phyloP scores from a whole-genome alignment of 2,888 invertebrate genomes.

The Eilema depressum region DNA sequence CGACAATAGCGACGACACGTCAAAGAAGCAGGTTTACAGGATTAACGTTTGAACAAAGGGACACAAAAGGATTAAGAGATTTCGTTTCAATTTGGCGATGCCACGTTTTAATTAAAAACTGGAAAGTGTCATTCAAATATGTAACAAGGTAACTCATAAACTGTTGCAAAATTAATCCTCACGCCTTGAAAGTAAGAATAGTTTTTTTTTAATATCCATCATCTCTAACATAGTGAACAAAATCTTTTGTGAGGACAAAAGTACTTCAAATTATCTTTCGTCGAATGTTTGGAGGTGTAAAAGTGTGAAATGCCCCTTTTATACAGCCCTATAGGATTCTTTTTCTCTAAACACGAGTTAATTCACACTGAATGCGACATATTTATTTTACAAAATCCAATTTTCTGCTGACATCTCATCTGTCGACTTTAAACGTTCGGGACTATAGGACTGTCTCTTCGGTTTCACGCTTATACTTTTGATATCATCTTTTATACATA shows the following conservation, averaged over 20 bases:
- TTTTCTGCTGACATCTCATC: constrained; percentile 87
- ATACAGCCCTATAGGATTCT: constrained; percentile 36
- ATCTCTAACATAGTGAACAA: constrained; percentile 71
- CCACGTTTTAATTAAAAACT: constrained; percentile 67
- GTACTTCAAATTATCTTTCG: constrained; percentile 82
- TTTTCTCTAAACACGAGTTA: constrained; percentile 53
- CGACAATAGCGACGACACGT: constrained; percentile 55
- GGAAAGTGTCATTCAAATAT: constrained; percentile 76
- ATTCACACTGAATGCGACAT: constrained; percentile 82
- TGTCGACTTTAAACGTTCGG: constrained; percentile 85
- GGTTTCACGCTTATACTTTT: constrained; percentile 81
- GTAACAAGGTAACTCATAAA: constrained; percentile 71
- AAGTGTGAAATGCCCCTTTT: constrained; percentile 54
- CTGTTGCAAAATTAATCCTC: constrained; percentile 71
- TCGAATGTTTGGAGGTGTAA: constrained; percentile 52
- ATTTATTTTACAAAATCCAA: constrained; percentile 87
- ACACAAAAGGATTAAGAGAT: constrained; percentile 70
- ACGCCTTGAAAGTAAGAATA: constrained; percentile 66
- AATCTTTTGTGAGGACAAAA: constrained; percentile 77
- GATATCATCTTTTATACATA: constrained; percentile 65
- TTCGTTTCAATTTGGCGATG: constrained; percentile 65
- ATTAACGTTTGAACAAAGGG: constrained; percentile 65
- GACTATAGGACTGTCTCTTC: constrained; percentile 79
- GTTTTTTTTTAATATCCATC: constrained; percentile 63
- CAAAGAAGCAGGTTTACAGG: constrained; percentile 66